Evolutionary conservation across 2,113 vertebrate species (phyloP), one percentile per base, ranked within the genome.

Genomic region (Blennius ocellaris): DNA sequence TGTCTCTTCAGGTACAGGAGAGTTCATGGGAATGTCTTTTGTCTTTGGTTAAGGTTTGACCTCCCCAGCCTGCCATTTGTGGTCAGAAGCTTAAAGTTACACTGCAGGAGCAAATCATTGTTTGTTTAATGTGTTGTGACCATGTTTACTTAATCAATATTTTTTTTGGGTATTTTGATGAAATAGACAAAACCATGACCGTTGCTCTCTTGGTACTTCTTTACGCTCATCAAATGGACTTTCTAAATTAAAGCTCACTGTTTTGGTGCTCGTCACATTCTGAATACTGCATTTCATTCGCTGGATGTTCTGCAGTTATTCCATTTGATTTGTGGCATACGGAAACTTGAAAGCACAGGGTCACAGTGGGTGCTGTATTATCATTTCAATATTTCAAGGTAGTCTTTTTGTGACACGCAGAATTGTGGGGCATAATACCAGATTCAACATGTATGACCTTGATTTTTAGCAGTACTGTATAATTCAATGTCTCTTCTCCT

Each of bases 391-490:
- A 44, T 50, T 66, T 75, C 49, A 51, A 69, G 74, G 73, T 50
- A 37, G 49, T 70, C 55, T 70, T 87, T 78, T 30, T 67, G 63
- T 69, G 0, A 4, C 36, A 5, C 0, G 0, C 6, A 38, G 47
- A 14, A 66, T 49, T 65, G 39, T 38, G 11, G 41, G 37, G 37
- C 54, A 64, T 61, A 76, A 73, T 72, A 70, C 44, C 11, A 36
- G 62, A 61, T 50, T 73, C 65, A 48, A 76, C 62, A 73, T 61
- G 39, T 63, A 43, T 76, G 90, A 89, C 89, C 91, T 91, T 90
- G 74, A 59, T 79, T 79, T 79, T 80, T 56, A 76, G 68, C 68
- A 41, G 48, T 63, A 36, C 76, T 82, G 84, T 85, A 74, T 82
- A 85, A 87, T 87, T 85, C 58, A 80, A 47, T 70, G 76, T 73